Evolutionary conservation across 2,797 vertebrate genomes (phyloP).

Genomic region (Chelon auratus): DNA sequence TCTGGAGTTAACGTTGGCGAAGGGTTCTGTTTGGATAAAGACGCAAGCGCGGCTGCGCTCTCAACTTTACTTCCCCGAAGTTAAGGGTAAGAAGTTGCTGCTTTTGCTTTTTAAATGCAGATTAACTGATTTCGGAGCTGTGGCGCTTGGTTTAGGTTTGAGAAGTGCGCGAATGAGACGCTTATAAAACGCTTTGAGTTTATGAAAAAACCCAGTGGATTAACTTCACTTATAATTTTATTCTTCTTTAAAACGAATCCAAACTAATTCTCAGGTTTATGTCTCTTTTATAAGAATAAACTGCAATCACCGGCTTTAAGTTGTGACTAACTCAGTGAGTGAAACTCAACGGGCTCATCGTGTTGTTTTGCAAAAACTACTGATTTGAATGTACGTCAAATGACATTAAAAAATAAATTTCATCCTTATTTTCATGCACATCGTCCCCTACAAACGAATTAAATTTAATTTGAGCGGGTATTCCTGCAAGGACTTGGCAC

Average conservation of each 20-base stretch:
- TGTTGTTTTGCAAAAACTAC: background rate
- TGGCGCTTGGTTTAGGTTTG: background rate
- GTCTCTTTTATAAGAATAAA: background rate
- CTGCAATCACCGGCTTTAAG: background rate
- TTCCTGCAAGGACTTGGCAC: background rate
- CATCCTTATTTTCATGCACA: background rate
- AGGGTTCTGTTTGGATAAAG: conserved; percentile 61
- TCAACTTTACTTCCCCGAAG: conserved; percentile 37
- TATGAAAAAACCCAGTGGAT: background rate
- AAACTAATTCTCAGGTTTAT: background rate
- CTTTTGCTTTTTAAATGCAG: background rate
- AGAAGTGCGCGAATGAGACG: conserved; percentile 38
- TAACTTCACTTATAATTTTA: background rate
- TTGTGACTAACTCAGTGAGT: conserved; percentile 11
- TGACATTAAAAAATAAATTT: too few relatives aligned
- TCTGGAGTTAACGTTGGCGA: conserved; percentile 61
- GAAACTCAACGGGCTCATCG: background rate
- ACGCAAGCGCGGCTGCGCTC: conserved; percentile 53
- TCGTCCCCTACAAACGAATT: too few relatives aligned
- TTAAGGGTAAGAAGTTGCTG: conserved; percentile 66
- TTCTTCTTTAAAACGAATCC: background rate
- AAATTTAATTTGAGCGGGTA: too few relatives aligned
- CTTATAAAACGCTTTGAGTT: background rate
- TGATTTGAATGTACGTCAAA: too few relatives aligned
- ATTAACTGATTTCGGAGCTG: background rate